Evolutionary conservation across 2,797 vertebrate genomes (phyloP).

Genomic region (Phaenicophaeus curvirostris): DNA sequence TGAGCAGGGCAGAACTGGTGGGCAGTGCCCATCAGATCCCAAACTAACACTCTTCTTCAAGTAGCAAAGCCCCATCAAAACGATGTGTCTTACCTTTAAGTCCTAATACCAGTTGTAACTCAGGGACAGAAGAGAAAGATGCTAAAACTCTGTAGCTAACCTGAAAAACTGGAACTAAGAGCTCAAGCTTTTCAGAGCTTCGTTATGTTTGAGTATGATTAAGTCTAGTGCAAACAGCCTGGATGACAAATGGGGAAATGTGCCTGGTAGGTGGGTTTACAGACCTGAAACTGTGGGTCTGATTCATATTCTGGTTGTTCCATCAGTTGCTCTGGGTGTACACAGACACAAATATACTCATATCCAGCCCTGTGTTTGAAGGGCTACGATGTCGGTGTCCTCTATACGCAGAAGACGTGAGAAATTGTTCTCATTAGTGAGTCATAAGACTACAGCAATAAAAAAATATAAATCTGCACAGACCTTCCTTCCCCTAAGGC

Average conservation of each 20-base stretch:
- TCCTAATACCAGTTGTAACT: neutral
- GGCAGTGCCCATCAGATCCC: neutral
- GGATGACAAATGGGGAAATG: neutral
- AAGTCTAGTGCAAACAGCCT: neutral
- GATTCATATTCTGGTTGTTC: neutral
- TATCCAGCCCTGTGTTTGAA: neutral
- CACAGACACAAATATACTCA: neutral
- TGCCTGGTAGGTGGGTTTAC: neutral
- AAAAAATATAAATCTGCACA: neutral
- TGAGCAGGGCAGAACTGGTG: neutral
- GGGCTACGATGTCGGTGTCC: neutral
- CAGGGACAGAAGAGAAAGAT: neutral
- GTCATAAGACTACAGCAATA: neutral
- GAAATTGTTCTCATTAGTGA: constrained; percentile 31
- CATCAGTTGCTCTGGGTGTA: neutral
- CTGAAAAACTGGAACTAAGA: neutral
- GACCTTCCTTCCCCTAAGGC: neutral
- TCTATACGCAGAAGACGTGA: neutral
- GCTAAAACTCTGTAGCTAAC: neutral
- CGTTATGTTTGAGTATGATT: neutral
- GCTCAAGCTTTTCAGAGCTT: neutral
- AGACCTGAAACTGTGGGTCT: neutral
- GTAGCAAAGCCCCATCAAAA: accelerated
- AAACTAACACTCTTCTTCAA: neutral
- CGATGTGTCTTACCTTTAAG: neutral